These are phyloP conservation scores for Hydrolagus affinis DNA, from an alignment of 2,113 vertebrate species.

Conservation along the genomic window DNA sequence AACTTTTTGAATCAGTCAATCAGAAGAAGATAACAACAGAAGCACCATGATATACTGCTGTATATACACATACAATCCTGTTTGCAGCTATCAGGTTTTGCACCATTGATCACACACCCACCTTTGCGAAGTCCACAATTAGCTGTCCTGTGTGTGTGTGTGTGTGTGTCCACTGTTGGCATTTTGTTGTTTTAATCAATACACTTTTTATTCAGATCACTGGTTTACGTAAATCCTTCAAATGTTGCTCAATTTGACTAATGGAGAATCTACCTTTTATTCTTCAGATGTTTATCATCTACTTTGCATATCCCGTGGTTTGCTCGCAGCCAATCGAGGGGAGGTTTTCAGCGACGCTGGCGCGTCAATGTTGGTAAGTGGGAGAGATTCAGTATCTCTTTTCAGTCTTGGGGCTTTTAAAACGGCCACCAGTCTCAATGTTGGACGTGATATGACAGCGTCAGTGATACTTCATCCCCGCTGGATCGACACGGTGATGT, in stretches of 20 bases:
- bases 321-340: conserved; percentile 69
- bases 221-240: background rate
- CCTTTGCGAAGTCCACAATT: background rate
- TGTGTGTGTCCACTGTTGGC: background rate
- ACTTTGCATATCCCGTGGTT: conserved; percentile 93
- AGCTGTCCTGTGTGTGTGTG: background rate
- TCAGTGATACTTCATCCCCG: conserved; percentile 94
- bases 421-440: conserved; percentile 87
- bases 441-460: conserved; percentile 97
- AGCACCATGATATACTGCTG: too few species aligned
- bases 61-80: conserved; percentile 2
- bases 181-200: background rate
- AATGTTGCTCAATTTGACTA: conserved; percentile 49
- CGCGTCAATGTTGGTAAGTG: conserved; percentile 72
- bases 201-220: background rate
- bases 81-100: too few species aligned
- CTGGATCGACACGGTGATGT: conserved; percentile 99
- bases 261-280: conserved; percentile 58
- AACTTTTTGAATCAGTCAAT: background rate
- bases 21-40: too few species aligned
- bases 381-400: conserved; percentile 67
- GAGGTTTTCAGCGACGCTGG: conserved; percentile 67
- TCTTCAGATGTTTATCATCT: conserved; percentile 66
- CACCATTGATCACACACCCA: background rate
- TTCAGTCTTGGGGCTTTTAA: conserved; percentile 92